Percentiles rank a stretch among this genome's conserved stretches.
phyloP scores from a whole-genome alignment of 1,140 invertebrate genomes.

The Psix sp. region DNA sequence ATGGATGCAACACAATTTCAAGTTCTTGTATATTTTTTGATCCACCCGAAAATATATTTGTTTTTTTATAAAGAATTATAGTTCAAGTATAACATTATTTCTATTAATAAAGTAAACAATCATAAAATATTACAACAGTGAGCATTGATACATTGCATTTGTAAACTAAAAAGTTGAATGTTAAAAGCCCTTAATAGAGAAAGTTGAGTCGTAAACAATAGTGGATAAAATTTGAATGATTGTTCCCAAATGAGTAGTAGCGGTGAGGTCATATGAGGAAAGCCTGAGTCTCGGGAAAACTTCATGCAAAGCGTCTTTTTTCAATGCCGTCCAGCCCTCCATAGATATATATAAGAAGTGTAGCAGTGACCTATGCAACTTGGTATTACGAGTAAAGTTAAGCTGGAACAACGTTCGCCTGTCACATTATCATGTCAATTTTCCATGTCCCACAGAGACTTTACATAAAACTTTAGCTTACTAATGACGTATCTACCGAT shows the following conservation, averaged over 20 bases:
- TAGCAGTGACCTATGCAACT: constrained; percentile 44
- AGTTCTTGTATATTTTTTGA: too few relatives aligned
- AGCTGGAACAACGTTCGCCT: constrained; percentile 33
- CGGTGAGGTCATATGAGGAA: constrained; percentile 22
- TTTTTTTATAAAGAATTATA: too few relatives aligned
- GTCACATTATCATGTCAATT: constrained; percentile 36
- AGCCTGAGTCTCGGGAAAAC: constrained; percentile 22
- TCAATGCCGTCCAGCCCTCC: constrained; percentile 41
- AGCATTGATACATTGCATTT: too few relatives aligned
- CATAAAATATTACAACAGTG: too few relatives aligned
- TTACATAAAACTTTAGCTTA: constrained; percentile 38
- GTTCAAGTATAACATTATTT: too few relatives aligned
- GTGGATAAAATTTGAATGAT: constrained; percentile 41
- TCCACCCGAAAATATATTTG: too few relatives aligned
- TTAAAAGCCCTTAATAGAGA: constrained; percentile 44
- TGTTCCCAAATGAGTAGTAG: constrained; percentile 38
- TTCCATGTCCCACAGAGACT: constrained; percentile 44
- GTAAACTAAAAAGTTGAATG: too few relatives aligned
- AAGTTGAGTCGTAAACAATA: constrained; percentile 44
- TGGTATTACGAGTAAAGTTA: constrained; percentile 28
- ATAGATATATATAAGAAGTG: constrained; percentile 34
- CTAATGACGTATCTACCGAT: constrained; percentile 39
- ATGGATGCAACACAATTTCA: too few relatives aligned
- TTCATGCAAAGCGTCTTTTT: constrained; percentile 48
- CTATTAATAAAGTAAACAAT: too few relatives aligned